Conservation (phyloP, 2,113 vertebrate species). For the Perccottus glenii region DNA sequence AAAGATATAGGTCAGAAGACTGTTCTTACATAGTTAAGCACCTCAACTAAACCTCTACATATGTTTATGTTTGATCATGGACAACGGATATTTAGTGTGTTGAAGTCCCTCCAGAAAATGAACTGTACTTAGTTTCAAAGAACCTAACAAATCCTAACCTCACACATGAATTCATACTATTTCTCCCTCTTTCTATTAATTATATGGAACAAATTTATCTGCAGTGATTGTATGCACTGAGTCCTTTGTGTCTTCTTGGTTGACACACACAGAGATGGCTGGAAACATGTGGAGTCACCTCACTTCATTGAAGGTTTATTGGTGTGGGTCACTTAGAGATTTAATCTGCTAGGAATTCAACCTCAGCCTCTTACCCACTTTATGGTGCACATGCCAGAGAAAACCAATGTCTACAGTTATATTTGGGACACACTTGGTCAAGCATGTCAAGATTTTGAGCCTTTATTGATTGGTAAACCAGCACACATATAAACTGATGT, state of each 20-base stretch:
- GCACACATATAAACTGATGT: background rate
- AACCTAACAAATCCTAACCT: too few species aligned
- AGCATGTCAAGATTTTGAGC: too few species aligned
- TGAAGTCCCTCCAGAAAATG: too few species aligned
- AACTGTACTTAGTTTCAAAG: too few species aligned
- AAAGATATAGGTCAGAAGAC: conserved; percentile 43
- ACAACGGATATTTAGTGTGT: too few species aligned
- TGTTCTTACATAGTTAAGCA: conserved; percentile 33
- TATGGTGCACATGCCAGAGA: conserved; percentile 18
- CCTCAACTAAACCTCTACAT: background rate
- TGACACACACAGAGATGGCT: conserved; percentile 5
- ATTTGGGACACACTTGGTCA: too few species aligned
- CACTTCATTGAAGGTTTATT: conserved; percentile 47
- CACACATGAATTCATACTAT: too few species aligned
- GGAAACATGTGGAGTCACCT: conserved; percentile 38
- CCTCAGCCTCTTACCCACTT: conserved; percentile 30
- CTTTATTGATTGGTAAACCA: background rate
- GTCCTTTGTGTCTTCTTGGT: background rate
- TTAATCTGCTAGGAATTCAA: conserved; percentile 59
- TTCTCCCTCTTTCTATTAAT: too few species aligned
- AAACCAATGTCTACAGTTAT: conserved; percentile 18
- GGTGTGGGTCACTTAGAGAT: conserved; percentile 49
- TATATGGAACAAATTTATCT: conserved; percentile 8
- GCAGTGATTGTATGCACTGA: background rate
- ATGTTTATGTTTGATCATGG: too few species aligned